A percentile compares a stretch with the other conserved stretches of the same genome.
Evolutionary conservation across 1,140 invertebrate species (phyloP).

Genomic region (Neodiprion lecontei): DNA sequence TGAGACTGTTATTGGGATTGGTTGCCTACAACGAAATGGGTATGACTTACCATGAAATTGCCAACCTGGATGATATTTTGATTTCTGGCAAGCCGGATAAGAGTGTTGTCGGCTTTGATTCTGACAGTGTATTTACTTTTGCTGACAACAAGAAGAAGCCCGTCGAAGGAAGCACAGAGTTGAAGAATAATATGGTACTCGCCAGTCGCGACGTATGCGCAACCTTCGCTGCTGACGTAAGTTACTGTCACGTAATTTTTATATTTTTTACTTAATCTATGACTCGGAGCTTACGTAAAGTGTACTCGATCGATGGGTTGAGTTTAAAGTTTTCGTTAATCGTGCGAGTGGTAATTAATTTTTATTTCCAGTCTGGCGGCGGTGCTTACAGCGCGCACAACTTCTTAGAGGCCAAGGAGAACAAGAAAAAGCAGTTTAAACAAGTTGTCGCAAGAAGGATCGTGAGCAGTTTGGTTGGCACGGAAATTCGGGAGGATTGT

Average conservation of each 20-base stretch:
- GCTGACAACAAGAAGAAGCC: constrained; percentile 67
- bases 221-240: constrained; percentile 60
- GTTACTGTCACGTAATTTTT: constrained; percentile 24
- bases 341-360: constrained; percentile 6
- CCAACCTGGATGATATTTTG: constrained; percentile 54
- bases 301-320: neutral
- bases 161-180: constrained; percentile 56
- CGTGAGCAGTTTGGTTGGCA: constrained; percentile 53
- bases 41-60: constrained; percentile 52
- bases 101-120: constrained; percentile 64
- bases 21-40: constrained; percentile 53
- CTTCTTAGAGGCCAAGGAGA: constrained; percentile 61
- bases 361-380: constrained; percentile 62
- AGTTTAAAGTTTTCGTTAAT: neutral
- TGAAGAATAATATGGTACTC: constrained; percentile 60
- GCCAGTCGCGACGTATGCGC: constrained; percentile 62
- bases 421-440: constrained; percentile 65
- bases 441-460: constrained; percentile 62
- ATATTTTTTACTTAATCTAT: neutral
- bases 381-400: constrained; percentile 64
- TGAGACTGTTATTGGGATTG: constrained; percentile 53
- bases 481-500: constrained; percentile 62
- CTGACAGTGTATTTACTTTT: constrained; percentile 62
- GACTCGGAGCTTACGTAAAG: neutral
- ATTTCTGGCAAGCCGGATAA: constrained; percentile 55